phyloP scores from a whole-genome alignment of 2,888 invertebrate species.

The Sisyra nigra region DNA sequence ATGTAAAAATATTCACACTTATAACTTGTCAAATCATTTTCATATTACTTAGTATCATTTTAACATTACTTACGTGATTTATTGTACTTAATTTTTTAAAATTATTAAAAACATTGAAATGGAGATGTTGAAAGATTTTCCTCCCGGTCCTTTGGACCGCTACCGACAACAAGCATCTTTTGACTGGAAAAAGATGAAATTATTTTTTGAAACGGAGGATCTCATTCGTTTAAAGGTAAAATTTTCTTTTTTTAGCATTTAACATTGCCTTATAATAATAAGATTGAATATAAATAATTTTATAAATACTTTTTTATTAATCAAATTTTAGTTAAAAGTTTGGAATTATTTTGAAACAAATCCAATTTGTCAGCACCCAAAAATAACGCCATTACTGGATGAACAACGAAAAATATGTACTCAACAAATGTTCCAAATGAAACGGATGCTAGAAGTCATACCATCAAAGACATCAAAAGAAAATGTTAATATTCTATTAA shows the following conservation, averaged over 20 bases:
- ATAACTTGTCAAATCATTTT: too few species aligned
- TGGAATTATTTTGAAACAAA: too few species aligned
- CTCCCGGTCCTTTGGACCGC: constrained; percentile 43
- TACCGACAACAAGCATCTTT: constrained; percentile 49
- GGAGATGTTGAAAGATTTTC: constrained; percentile 37
- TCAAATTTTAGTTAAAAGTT: too few species aligned
- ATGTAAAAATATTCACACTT: too few species aligned
- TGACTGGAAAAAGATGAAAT: constrained; percentile 45
- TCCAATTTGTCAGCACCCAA: constrained; percentile 33
- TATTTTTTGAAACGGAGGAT: constrained; percentile 34
- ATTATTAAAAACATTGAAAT: too few species aligned
- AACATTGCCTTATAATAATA: too few species aligned
- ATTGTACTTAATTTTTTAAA: too few species aligned
- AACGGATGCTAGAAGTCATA: constrained; percentile 38
- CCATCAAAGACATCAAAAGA: constrained; percentile 30
- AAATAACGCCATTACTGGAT: constrained; percentile 33
- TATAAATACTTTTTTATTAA: too few species aligned
- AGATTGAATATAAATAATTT: too few species aligned
- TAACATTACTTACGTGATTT: too few species aligned
- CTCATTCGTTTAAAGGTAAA: constrained; percentile 32
- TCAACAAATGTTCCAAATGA: constrained; percentile 41
- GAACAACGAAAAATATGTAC: constrained; percentile 36
- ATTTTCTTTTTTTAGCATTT: too few species aligned
- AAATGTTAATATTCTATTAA: constrained; percentile 33
- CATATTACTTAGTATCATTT: too few species aligned